phyloP scores from a whole-genome alignment of 2,888 invertebrate genomes.

The Euphydryas editha region DNA sequence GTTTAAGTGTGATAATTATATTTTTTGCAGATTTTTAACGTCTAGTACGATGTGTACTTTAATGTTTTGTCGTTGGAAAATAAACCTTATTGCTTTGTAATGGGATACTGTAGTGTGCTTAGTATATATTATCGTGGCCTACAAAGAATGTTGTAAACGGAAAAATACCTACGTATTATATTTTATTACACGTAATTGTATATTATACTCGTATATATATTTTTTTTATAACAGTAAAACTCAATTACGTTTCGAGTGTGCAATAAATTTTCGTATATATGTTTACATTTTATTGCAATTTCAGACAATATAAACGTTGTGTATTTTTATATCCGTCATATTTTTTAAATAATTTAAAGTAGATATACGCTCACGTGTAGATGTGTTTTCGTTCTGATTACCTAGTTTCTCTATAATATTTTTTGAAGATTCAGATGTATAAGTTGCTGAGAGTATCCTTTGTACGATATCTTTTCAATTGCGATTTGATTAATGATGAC shows the following conservation, averaged over 20 bases:
- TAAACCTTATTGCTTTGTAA: background rate
- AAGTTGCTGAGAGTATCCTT: background rate
- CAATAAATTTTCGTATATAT: conserved; percentile 38
- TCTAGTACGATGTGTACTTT: conserved; percentile 10
- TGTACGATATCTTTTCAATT: background rate
- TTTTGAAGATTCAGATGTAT: too few species aligned
- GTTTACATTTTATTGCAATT: conserved; percentile 37
- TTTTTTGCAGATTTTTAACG: conserved; percentile 25
- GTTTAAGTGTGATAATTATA: conserved; percentile 19
- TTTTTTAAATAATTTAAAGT: conserved; percentile 1
- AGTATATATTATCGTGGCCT: conserved; percentile 32
- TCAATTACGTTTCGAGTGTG: conserved; percentile 39
- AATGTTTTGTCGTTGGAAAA: background rate
- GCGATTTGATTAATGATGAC: background rate
- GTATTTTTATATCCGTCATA: conserved; percentile 2
- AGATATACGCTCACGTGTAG: background rate
- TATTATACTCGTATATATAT: conserved; percentile 35
- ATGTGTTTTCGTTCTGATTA: background rate
- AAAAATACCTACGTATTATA: conserved; percentile 40
- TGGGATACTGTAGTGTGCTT: background rate
- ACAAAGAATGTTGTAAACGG: conserved; percentile 43
- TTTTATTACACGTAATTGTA: conserved; percentile 40
- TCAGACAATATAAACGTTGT: conserved; percentile 23
- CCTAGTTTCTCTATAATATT: too few species aligned
- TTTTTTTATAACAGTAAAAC: conserved; percentile 39